Evolutionary conservation across 2,113 vertebrate species (phyloP).

Genomic region (Myocastor coypus): DNA sequence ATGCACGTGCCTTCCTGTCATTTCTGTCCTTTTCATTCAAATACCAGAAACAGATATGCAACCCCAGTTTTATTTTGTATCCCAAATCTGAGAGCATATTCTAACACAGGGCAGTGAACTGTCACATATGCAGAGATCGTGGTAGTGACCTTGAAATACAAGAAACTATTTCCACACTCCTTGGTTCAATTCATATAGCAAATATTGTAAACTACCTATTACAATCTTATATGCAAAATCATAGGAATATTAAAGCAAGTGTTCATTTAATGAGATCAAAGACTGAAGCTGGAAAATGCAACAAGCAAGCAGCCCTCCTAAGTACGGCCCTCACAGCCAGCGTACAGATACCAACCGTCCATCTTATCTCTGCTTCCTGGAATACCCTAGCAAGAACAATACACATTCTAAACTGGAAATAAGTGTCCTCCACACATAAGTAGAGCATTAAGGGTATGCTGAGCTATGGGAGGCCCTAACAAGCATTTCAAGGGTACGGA

Average conservation of each 20-base stretch:
- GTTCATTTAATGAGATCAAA: neutral
- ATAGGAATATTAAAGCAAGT: neutral
- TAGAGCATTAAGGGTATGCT: fast-evolving
- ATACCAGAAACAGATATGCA: neutral
- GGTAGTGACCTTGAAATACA: neutral
- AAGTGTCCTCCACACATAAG: constrained; percentile 1
- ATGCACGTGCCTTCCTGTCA: neutral
- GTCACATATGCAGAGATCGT: neutral
- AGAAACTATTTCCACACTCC: neutral
- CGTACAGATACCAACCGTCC: neutral
- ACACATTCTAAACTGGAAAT: neutral
- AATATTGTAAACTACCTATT: neutral
- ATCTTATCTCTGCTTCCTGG: neutral
- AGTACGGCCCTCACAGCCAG: neutral
- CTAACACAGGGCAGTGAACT: neutral
- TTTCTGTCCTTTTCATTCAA: neutral
- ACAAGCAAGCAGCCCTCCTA: neutral
- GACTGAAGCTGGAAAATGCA: neutral
- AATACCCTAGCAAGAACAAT: neutral
- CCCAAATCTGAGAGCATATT: neutral
- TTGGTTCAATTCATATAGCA: constrained; percentile 26
- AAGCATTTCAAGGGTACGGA: neutral
- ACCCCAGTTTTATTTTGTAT: neutral
- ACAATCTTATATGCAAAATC: neutral
- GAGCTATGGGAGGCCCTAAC: neutral